phyloP scores from a whole-genome alignment of 1,140 invertebrate species.

The Hormaphis cornu region DNA sequence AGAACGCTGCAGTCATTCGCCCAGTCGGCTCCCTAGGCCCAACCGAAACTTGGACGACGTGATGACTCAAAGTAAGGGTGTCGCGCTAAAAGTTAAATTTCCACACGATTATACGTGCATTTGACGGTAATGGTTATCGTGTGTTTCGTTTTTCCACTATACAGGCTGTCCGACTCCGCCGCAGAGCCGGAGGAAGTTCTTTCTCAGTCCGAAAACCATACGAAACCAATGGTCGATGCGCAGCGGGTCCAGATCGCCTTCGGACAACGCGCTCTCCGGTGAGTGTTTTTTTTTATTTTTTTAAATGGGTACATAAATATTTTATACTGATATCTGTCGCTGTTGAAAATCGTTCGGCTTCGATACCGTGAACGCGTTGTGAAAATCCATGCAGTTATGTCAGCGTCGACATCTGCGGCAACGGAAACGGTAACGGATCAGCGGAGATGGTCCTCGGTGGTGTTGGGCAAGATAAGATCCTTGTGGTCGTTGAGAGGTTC shows the following conservation, averaged over 20 bases:
- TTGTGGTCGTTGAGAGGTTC: slow-evolving; percentile 62
- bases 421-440: slow-evolving; percentile 44
- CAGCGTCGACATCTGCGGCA: slow-evolving; percentile 47
- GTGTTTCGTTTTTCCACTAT: too few relatives aligned
- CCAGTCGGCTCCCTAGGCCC: slow-evolving; percentile 37
- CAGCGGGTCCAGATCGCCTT: slow-evolving; percentile 40
- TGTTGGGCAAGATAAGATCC: slow-evolving; percentile 76
- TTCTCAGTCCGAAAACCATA: slow-evolving; percentile 64
- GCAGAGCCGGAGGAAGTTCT: slow-evolving; percentile 65
- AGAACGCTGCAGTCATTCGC: slow-evolving; percentile 17
- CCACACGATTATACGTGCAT: not conserved
- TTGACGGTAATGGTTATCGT: not conserved
- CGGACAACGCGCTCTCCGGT: slow-evolving; percentile 55
- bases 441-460: slow-evolving; percentile 60
- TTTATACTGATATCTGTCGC: not conserved
- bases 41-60: slow-evolving; percentile 35
- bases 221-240: slow-evolving; percentile 54
- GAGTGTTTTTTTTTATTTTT: slow-evolving; percentile 37
- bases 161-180: slow-evolving; percentile 67
- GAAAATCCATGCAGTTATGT: slow-evolving; percentile 36
- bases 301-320: not conserved
- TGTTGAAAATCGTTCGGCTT: not conserved
- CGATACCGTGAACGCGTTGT: not conserved
- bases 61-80: slow-evolving; percentile 47
- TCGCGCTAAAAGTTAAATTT: not conserved